Percentiles rank a stretch among this genome's conserved stretches.
Evolutionary conservation across 2,113 vertebrate genomes (phyloP).

Genomic region (Chaetorhynchus papuensis): DNA sequence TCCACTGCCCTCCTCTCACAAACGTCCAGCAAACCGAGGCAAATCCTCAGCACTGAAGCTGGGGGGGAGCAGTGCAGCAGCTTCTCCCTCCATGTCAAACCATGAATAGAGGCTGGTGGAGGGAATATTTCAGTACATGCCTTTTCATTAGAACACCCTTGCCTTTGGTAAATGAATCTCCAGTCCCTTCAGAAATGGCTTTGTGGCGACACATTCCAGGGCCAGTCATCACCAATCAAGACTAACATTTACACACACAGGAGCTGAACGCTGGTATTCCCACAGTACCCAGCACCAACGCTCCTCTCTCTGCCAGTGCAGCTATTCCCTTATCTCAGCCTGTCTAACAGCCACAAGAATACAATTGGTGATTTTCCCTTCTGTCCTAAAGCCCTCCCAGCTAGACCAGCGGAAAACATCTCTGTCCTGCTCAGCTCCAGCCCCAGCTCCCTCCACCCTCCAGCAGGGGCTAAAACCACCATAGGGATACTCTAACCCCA

Average conservation of each 20-base stretch:
- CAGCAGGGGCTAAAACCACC: not conserved
- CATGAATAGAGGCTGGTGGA: not conserved
- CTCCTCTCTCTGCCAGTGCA: not conserved
- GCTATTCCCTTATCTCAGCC: not conserved
- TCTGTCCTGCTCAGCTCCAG: not conserved
- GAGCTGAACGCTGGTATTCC: not conserved
- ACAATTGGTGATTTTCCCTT: not conserved
- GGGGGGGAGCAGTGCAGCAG: not conserved
- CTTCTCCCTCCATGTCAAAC: not conserved
- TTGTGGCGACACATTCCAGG: not conserved
- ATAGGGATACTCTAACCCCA: not conserved
- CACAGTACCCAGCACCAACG: rapidly evolving
- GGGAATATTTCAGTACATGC: not conserved
- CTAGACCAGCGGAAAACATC: not conserved
- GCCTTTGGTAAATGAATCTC: not conserved
- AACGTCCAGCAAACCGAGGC: not conserved
- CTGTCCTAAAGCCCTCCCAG: not conserved
- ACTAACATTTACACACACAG: not conserved
- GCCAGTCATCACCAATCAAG: not conserved
- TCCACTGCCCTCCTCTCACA: not conserved
- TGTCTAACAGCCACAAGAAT: not conserved
- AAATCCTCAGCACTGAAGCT: not conserved
- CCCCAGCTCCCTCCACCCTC: not conserved
- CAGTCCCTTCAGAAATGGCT: not conserved
- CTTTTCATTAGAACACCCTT: not conserved